phyloP scores from a whole-genome alignment of 1,140 invertebrate species.

The Monochamus saltuarius region DNA sequence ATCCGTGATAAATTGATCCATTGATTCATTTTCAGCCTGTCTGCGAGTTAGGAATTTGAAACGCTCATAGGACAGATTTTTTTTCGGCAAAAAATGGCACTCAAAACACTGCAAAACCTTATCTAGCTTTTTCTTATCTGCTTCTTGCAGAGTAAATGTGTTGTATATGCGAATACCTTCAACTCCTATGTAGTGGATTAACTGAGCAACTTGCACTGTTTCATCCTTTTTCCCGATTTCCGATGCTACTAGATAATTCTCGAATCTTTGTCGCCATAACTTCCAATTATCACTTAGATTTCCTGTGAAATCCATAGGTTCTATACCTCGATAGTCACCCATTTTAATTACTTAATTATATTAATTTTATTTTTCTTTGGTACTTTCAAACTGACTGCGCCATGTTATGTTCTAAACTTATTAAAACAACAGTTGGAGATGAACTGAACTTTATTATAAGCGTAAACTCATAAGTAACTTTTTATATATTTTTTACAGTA shows the following conservation, averaged over 20 bases:
- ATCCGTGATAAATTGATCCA: constrained; percentile 26
- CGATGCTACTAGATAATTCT: constrained; percentile 17
- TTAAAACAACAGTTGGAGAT: no score
- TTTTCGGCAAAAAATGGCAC: no score
- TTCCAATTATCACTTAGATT: constrained; percentile 19
- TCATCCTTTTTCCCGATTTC: constrained; percentile 15
- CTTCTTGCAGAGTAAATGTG: background rate
- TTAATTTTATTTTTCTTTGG: no score
- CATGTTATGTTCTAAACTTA: no score
- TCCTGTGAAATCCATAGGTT: background rate
- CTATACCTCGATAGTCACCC: background rate
- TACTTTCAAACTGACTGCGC: no score
- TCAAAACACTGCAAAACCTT: no score
- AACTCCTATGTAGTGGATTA: background rate
- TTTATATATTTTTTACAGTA: no score
- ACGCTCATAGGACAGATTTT: no score
- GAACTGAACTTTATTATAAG: no score
- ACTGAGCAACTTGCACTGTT: constrained; percentile 12
- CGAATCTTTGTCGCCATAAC: constrained; percentile 11
- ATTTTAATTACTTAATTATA: no score
- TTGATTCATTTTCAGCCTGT: constrained; percentile 9
- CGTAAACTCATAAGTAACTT: no score
- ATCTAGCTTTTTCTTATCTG: background rate
- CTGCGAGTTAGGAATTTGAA: constrained; percentile 2
- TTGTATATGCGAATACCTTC: no score